Conservation (phyloP, 2,797 vertebrate genomes). For the Falco novaeseelandiae region DNA sequence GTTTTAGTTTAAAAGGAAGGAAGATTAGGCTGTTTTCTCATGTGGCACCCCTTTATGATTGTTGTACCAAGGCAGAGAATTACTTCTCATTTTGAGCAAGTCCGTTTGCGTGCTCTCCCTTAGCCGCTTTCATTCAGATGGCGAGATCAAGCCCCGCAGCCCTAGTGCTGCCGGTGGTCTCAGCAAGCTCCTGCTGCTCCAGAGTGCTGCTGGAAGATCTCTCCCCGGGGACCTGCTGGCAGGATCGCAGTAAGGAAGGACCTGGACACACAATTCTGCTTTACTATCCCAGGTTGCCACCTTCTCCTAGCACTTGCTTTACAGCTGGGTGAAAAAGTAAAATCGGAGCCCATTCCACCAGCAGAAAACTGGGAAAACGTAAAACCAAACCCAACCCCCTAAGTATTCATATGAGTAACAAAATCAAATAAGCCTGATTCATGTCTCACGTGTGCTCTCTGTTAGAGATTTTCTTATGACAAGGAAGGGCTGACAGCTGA, state of each 20-base stretch:
- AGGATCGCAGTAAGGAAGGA: not conserved
- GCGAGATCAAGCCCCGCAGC: not conserved
- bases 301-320: not conserved
- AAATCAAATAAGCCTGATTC: not conserved
- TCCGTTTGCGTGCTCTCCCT: not conserved
- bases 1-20: slow-evolving; percentile 19
- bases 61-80: not conserved
- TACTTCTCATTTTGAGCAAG: not conserved
- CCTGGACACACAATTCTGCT: not conserved
- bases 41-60: not conserved
- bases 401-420: not conserved
- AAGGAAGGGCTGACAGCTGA: not conserved
- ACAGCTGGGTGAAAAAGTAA: not conserved
- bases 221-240: not conserved
- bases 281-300: not conserved
- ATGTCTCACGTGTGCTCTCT: not conserved
- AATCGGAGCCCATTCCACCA: not conserved
- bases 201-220: not conserved
- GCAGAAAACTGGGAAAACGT: not conserved
- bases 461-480: not conserved
- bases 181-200: not conserved
- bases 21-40: not conserved
- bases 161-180: not conserved
- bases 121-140: not conserved
- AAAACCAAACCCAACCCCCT: not conserved